phyloP scores from a whole-genome alignment of 2,888 invertebrate genomes.

The Cephus pygmeus region DNA sequence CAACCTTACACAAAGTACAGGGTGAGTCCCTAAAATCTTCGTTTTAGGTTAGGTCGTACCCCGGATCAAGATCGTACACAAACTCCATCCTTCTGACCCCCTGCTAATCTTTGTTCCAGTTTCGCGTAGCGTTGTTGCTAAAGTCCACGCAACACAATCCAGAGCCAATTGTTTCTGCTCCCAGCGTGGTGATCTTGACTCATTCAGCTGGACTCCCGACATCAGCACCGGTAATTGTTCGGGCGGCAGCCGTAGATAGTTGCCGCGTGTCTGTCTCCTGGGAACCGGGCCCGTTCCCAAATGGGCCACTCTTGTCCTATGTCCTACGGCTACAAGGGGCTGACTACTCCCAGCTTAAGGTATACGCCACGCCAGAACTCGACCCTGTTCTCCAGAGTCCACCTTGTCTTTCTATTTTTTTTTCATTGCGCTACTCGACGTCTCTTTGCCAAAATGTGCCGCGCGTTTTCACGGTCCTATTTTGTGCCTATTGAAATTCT shows the following conservation, averaged over 20 bases:
- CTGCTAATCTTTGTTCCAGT: conserved; percentile 69
- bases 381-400: background rate
- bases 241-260: conserved; percentile 83
- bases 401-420: too few relatives aligned
- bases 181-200: conserved; percentile 82
- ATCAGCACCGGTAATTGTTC: conserved; percentile 80
- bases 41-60: background rate
- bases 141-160: conserved; percentile 73
- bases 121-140: conserved; percentile 85
- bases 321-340: conserved; percentile 75
- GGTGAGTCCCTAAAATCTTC: conserved; percentile 68
- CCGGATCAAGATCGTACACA: too few relatives aligned
- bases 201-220: conserved; percentile 79
- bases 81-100: too few relatives aligned
- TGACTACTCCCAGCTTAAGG: conserved; percentile 76
- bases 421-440: background rate
- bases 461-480: background rate
- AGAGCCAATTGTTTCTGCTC: conserved; percentile 78
- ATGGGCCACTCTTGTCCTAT: conserved; percentile 89
- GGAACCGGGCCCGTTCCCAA: conserved; percentile 87
- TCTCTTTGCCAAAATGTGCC: background rate
- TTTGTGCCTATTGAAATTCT: too few relatives aligned
- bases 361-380: conserved; percentile 65
- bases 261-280: conserved; percentile 88
- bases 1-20: conserved; percentile 91